Base-by-base conservation (phyloP, 2,888 invertebrate species). In the Lasioglossum marginatum region DNA sequence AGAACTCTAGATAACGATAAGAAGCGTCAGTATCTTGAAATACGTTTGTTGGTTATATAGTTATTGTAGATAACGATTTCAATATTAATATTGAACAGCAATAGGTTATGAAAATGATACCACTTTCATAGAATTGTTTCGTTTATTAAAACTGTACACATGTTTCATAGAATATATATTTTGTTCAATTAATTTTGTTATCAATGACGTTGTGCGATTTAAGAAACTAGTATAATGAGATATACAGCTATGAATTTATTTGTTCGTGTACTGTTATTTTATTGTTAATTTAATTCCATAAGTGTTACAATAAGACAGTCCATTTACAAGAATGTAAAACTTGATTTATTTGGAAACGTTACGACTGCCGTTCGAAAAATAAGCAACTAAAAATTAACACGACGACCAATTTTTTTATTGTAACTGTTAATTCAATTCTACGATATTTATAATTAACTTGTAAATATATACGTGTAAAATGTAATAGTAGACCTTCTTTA, bases 401-500 rank as follows among this genome's bases (percentile, higher is more conserved):
- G 45, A 31, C 8, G 88, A 89, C 72, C 82, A 90, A 90, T 91
- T 91, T 92, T 92, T 91, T 79, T 87, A 91, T 86, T 82, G 66
- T 52, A 71, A 86, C 34, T 83, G 83, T 89, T 88, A 86, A 76
- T 57, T 40, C 31, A 73, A 66, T 79, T 83, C 82, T 86, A 77
- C 45, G 34, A 88, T 86, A 82, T 91, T 88, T 89, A 87, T 90
- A 90, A 88, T 85, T 89, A 89, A 84, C 83, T 91, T 93, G 93
- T 93, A 93, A 93, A 93, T 93, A 92, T 43, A 91, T 85, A 89
- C 89, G 84, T 89, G 90, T 91, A 89, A 88, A 92, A 89, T 48
- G 27, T 71, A 19, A 23, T 27, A 23, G 0, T n/a, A 37, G 6
- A 60, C 19, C 37, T 40, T 57, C 23, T 75, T 60, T 10, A n/a